Evolutionary conservation across 2,888 invertebrate genomes (phyloP).

Genomic region (Drosophila limbata): DNA sequence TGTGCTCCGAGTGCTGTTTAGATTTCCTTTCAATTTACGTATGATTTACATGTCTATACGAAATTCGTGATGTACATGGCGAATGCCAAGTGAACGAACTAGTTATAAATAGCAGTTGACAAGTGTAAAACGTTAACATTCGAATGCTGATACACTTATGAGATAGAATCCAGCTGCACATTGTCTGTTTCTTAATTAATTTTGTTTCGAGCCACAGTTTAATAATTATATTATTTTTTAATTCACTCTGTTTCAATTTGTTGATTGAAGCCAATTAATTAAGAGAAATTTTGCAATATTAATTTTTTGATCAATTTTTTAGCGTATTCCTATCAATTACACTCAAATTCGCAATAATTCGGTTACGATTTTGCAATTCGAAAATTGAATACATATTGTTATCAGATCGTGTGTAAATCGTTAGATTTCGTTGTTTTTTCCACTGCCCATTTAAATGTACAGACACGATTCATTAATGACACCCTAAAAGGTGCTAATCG

Average conservation of each 20-base stretch:
- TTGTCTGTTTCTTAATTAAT: slow-evolving; percentile 7
- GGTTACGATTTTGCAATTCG: background rate
- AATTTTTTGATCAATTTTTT: slow-evolving; percentile 5
- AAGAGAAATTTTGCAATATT: slow-evolving; percentile 15
- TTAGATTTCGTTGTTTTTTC: slow-evolving; percentile 32
- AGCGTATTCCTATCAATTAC: slow-evolving; percentile 33
- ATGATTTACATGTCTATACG: slow-evolving; percentile 38
- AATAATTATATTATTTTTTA: slow-evolving; percentile 8
- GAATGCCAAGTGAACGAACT: slow-evolving; percentile 23
- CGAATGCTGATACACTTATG: slow-evolving; percentile 17
- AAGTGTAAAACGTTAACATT: slow-evolving; percentile 20
- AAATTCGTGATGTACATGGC: slow-evolving; percentile 43
- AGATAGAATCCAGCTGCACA: slow-evolving; percentile 10
- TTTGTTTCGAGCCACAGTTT: background rate
- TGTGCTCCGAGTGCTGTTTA: slow-evolving; percentile 5
- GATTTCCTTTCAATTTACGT: slow-evolving; percentile 9
- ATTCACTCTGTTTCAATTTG: background rate
- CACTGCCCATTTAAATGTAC: slow-evolving; percentile 27
- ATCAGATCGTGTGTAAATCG: slow-evolving; percentile 16
- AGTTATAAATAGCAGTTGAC: slow-evolving; percentile 31
- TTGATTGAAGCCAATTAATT: slow-evolving; percentile 21
- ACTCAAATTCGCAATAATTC: slow-evolving; percentile 23
- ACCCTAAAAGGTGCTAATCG: slow-evolving; percentile 38
- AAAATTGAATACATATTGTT: slow-evolving; percentile 2
- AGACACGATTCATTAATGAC: slow-evolving; percentile 35